Percentiles rank a stretch among this genome's conserved stretches.
phyloP scores from a whole-genome alignment of 23 tunicate genomes.

The Phallusia fumigata region DNA sequence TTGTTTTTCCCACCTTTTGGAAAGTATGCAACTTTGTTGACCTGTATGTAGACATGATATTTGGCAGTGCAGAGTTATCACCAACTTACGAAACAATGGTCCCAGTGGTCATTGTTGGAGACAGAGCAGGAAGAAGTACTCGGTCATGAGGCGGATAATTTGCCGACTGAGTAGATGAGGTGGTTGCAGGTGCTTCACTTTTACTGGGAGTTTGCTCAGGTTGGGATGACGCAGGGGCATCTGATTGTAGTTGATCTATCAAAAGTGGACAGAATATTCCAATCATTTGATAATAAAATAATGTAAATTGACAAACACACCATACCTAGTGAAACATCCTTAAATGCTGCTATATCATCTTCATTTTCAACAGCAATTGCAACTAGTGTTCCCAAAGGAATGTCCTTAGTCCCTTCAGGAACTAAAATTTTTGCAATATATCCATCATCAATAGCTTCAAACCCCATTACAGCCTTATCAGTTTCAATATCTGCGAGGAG shows the following conservation, averaged over 20 bases:
- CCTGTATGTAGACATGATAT: too few species aligned
- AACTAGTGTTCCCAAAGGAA: slow-evolving; percentile 79
- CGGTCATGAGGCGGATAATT: slow-evolving; percentile 80
- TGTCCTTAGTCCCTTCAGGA: slow-evolving; percentile 83
- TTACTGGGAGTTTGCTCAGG: slow-evolving; percentile 13
- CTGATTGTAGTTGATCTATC: background rate
- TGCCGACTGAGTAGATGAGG: slow-evolving; percentile 14
- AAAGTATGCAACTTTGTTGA: too few species aligned
- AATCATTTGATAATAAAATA: background rate
- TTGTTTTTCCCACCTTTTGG: slow-evolving; percentile 77
- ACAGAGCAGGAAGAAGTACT: slow-evolving; percentile 82
- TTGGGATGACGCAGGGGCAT: slow-evolving; percentile 23
- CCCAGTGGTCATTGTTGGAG: slow-evolving; percentile 99
- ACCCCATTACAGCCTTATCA: slow-evolving; percentile 93
- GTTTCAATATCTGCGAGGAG: slow-evolving; percentile 92
- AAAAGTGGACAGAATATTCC: background rate
- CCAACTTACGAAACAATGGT: slow-evolving; percentile 73
- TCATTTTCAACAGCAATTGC: slow-evolving; percentile 90
- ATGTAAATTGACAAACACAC: background rate
- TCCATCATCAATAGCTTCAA: slow-evolving; percentile 95
- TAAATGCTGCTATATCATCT: slow-evolving; percentile 80
- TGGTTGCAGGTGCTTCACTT: slow-evolving; percentile 10
- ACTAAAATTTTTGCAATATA: slow-evolving; percentile 77
- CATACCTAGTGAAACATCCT: slow-evolving; percentile 66
- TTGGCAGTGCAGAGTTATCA: too few species aligned